phyloP scores from a whole-genome alignment of 2,797 vertebrate genomes.

The Brachyrhaphis roseni region DNA sequence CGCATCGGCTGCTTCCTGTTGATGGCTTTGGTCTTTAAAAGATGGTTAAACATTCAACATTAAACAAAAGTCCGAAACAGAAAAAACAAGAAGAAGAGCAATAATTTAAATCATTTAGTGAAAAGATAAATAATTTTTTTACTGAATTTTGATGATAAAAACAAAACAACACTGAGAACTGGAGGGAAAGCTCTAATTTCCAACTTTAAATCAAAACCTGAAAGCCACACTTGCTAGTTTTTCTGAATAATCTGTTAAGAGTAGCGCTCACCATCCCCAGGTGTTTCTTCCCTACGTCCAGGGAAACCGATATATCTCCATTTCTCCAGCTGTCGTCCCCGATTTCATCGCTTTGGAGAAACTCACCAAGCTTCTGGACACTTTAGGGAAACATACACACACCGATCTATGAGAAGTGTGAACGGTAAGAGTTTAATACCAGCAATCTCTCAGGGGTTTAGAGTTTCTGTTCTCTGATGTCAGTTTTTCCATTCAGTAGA shows the following conservation, averaged over 20 bases:
- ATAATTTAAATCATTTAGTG: not conserved
- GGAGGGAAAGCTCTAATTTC: not conserved
- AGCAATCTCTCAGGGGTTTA: constrained; percentile 45
- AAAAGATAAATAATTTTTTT: not conserved
- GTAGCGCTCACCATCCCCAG: constrained; percentile 84
- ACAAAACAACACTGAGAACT: not conserved
- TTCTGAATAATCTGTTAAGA: not conserved
- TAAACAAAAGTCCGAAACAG: not conserved
- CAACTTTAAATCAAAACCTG: not conserved
- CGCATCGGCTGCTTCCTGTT: constrained; percentile 94
- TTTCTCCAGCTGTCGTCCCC: constrained; percentile 93
- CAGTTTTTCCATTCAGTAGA: constrained; percentile 51
- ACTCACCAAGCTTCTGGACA: constrained; percentile 96
- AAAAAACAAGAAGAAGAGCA: not conserved
- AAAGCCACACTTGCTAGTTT: not conserved
- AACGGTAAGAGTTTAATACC: constrained; percentile 28
- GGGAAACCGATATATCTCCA: constrained; percentile 82
- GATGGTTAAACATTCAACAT: not conserved
- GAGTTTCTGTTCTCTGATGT: constrained; percentile 45
- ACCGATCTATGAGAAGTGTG: not conserved
- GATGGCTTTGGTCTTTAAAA: constrained; percentile 88
- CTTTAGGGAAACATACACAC: constrained; percentile 66
- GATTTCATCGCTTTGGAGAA: constrained; percentile 97
- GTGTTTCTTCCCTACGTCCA: constrained; percentile 90
- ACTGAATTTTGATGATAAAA: not conserved